Evolutionary conservation across 2,113 vertebrate species (phyloP).

Genomic region (Illadopsis cleaveri): DNA sequence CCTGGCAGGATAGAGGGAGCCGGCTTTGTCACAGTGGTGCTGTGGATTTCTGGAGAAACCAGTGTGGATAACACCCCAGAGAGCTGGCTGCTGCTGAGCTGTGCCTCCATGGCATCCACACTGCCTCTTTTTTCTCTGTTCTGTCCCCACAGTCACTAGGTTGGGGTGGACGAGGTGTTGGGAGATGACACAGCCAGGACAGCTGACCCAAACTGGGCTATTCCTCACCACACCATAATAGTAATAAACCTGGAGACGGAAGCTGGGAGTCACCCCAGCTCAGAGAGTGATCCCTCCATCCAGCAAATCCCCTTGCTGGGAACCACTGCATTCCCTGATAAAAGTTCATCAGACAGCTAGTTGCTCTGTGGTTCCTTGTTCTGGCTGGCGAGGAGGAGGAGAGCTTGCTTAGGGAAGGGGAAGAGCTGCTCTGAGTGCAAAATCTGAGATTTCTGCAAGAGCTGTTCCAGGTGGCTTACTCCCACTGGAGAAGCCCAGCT

Average conservation of each 20-base stretch:
- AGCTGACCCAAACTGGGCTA: background rate
- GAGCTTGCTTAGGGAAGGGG: background rate
- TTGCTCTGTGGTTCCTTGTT: background rate
- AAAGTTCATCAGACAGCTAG: background rate
- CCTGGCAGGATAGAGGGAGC: fast-evolving
- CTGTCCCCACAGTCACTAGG: background rate
- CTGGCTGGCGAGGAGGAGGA: background rate
- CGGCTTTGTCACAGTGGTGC: background rate
- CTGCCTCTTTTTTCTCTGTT: background rate
- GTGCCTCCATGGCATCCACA: background rate
- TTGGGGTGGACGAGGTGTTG: background rate
- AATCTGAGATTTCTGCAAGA: background rate
- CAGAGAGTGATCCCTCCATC: background rate
- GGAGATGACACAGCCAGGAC: background rate
- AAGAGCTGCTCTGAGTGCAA: background rate
- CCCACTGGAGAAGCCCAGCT: background rate
- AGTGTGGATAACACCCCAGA: fast-evolving
- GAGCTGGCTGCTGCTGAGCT: background rate
- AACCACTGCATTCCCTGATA: background rate
- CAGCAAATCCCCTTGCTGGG: background rate
- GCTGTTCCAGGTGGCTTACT: background rate
- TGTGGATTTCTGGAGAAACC: background rate
- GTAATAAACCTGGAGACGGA: background rate
- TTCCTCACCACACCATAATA: background rate
- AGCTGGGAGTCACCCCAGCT: background rate